Evolutionary conservation across 2,797 vertebrate species (phyloP).

Genomic region (Cossypha dichroa): DNA sequence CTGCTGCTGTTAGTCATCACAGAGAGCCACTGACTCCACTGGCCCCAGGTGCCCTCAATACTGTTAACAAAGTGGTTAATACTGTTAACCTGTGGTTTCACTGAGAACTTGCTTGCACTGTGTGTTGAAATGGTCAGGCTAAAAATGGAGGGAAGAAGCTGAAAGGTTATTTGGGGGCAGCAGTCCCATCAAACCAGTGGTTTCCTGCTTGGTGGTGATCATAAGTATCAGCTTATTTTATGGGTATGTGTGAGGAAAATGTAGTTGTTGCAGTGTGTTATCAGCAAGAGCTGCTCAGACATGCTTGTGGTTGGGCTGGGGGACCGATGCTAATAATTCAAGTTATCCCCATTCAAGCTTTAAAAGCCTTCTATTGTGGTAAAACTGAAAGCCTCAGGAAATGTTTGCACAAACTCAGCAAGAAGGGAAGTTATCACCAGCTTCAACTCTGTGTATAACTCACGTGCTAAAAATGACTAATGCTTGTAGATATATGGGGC

Average conservation of each 20-base stretch:
- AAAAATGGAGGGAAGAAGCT: background rate
- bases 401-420: slow-evolving; percentile 37
- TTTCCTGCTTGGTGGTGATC: background rate
- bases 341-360: slow-evolving; percentile 33
- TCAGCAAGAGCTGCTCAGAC: slow-evolving; percentile 36
- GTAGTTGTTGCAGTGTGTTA: slow-evolving; percentile 8
- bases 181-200: background rate
- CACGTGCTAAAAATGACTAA: background rate
- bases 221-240: background rate
- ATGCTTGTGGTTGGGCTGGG: slow-evolving; percentile 46
- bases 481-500: background rate
- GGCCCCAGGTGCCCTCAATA: background rate
- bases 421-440: slow-evolving; percentile 10
- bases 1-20: background rate
- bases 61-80: background rate
- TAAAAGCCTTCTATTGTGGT: slow-evolving; percentile 48
- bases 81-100: background rate
- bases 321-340: slow-evolving; percentile 49
- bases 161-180: background rate
- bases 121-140: background rate
- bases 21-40: background rate
- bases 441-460: background rate
- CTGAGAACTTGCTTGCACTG: background rate
- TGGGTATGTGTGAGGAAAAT: background rate
- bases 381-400: slow-evolving; percentile 51